Evolutionary conservation across 2,888 invertebrate genomes (phyloP).

Genomic region (Parnassius orleans): DNA sequence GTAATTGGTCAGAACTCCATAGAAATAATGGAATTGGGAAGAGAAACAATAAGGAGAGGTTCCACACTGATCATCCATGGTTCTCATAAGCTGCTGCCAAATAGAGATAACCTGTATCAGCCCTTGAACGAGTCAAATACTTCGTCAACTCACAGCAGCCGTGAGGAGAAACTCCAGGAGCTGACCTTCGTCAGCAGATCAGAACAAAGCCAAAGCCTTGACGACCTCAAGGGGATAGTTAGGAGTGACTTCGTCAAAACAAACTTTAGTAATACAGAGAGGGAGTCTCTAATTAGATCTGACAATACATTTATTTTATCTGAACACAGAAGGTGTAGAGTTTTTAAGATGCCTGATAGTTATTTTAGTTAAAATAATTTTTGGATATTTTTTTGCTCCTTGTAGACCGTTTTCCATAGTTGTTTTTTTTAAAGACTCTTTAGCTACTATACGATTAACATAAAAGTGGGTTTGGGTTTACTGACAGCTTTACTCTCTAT

Average conservation of each 20-base stretch:
- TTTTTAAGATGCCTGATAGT: constrained; percentile 45
- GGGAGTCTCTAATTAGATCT: constrained; percentile 60
- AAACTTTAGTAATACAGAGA: constrained; percentile 55
- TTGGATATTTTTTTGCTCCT: background rate
- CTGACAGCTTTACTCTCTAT: too few relatives aligned
- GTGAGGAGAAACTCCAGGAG: constrained; percentile 46
- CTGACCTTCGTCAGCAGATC: constrained; percentile 44
- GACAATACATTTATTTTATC: constrained; percentile 69
- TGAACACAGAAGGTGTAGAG: constrained; percentile 55
- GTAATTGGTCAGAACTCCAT: constrained; percentile 85
- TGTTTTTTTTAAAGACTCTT: too few relatives aligned
- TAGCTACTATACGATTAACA: too few relatives aligned
- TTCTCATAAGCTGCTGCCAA: constrained; percentile 80
- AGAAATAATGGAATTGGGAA: constrained; percentile 89
- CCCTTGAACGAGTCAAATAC: constrained; percentile 40
- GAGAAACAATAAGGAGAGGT: constrained; percentile 85
- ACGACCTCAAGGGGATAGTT: constrained; percentile 51
- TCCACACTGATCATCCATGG: constrained; percentile 82
- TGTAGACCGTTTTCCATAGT: constrained; percentile 4
- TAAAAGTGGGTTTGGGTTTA: too few relatives aligned
- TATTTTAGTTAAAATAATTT: constrained; percentile 30
- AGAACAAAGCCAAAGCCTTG: constrained; percentile 52
- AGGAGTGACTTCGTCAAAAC: constrained; percentile 58
- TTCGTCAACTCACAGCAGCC: constrained; percentile 24
- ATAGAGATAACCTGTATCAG: constrained; percentile 79